Base-by-base conservation (phyloP, 2,888 invertebrate species). In the Andricus quercusramuli region DNA sequence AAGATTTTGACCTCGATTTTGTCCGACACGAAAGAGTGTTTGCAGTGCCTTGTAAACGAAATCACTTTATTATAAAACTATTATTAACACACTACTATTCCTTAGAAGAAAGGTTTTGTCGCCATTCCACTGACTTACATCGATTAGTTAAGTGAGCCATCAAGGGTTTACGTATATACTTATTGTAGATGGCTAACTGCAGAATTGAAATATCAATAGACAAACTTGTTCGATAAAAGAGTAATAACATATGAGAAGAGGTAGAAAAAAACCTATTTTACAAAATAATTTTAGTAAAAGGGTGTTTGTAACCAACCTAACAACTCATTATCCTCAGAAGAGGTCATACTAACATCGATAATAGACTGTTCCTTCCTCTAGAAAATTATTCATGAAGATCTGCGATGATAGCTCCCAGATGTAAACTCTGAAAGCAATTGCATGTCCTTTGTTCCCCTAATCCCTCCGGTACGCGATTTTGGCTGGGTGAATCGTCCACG, bases 401-500 rank as follows among this genome's bases (percentile, higher is more conserved):
- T 51, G 3, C 3, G 51, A 20, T 51, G 20, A 17, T 47, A 17
- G 6, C 17, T 51, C 20, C 20, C 56, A 56, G n/a, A 56, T 56
- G 56, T 8, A n/a, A 56, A n/a, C 9, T 56, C 56, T 56, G 17
- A 20, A 56, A 56, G n/a, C 2, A 20, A 56, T 56, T 56, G 3
- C 5, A 56, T n/a, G 9, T 56, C n/a, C n/a, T 56, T 56, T 56
- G 9, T 56, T 56, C 11, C 56, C n/a, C n/a, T 56, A n/a, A 56
- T n/a, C 2, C 56, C 56, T 56, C 11, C n/a, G n/a, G 8, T n/a
- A n/a, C 56, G n/a, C 9, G n/a, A 56, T 56, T 56, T 56, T 56
- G n/a, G n/a, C 11, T 66, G 44, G 29, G 64, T 65, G 41, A 37
- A 17, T 65, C n/a, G 65, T 78, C 65, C 62, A 44, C 29, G 32